Percentiles rank a stretch among this genome's conserved stretches.
phyloP scores from a whole-genome alignment of 2,113 vertebrate species.

The Psammodynastes pulverulentus region DNA sequence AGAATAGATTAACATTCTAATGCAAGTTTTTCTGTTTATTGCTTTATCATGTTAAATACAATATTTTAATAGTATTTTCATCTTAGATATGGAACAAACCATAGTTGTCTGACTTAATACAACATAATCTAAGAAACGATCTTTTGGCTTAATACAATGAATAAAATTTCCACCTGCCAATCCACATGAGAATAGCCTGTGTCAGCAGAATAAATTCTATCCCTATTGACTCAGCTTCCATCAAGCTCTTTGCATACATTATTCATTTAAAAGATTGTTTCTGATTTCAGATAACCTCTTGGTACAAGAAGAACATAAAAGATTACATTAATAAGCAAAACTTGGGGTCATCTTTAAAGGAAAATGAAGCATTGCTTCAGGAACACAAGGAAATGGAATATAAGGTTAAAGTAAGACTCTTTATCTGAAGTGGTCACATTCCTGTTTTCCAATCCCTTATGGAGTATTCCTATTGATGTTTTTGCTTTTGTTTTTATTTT shows the following conservation, averaged over 20 bases:
- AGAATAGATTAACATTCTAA: neutral
- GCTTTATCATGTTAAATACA: neutral
- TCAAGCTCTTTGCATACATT: neutral
- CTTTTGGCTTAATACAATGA: neutral
- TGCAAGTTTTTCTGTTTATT: neutral
- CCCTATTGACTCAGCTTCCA: neutral
- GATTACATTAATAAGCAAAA: constrained; percentile 69
- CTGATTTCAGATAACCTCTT: constrained; percentile 73
- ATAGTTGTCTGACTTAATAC: neutral
- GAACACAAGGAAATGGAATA: constrained; percentile 72
- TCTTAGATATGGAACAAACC: neutral
- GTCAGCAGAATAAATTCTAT: neutral
- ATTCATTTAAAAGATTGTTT: constrained; percentile 17
- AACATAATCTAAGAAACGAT: neutral
- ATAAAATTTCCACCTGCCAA: neutral
- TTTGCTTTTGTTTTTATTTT: neutral
- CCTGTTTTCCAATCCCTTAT: neutral
- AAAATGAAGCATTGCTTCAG: constrained; percentile 76
- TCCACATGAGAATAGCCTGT: neutral
- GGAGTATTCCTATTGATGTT: neutral
- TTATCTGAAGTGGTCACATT: neutral
- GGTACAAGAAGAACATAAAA: constrained; percentile 75
- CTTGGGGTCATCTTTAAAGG: constrained; percentile 75
- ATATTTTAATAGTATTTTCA: neutral
- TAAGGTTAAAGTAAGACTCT: constrained; percentile 77